These are phyloP conservation scores for Diarsia dahlii DNA, from an alignment of 2,888 invertebrate genomes.

Conservation along the genomic window DNA sequence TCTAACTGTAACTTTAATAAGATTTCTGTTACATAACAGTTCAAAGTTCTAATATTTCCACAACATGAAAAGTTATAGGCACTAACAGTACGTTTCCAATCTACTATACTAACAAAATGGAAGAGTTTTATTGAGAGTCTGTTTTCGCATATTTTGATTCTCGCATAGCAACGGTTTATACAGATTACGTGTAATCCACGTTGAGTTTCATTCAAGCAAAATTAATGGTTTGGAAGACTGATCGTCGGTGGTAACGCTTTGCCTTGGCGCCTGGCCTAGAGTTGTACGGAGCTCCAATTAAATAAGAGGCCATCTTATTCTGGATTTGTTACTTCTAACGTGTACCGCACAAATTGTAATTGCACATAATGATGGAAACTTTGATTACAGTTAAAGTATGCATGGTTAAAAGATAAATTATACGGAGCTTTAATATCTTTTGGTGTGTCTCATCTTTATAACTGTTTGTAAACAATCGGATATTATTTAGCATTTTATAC, in stretches of 20 bases:
- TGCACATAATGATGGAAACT: background rate
- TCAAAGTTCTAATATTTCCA: background rate
- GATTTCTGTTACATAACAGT: background rate
- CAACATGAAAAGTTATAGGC: conserved; percentile 32
- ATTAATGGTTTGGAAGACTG: background rate
- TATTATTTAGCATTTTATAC: no score
- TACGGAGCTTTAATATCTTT: background rate
- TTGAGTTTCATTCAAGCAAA: conserved; percentile 23
- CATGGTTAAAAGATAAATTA: background rate
- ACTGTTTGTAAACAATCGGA: background rate
- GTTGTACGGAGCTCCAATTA: fast-evolving
- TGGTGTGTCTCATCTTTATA: background rate
- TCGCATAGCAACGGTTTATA: conserved; percentile 20
- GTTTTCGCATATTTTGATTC: conserved; percentile 9
- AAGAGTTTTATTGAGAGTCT: conserved; percentile 16
- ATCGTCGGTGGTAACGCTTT: background rate
- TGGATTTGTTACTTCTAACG: background rate
- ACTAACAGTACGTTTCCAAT: conserved; percentile 22
- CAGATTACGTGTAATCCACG: background rate
- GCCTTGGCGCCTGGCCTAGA: background rate
- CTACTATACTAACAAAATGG: conserved; percentile 20
- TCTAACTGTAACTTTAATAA: background rate
- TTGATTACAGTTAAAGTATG: background rate
- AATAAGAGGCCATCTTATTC: background rate
- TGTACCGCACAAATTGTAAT: background rate